phyloP scores from a whole-genome alignment of 2,113 vertebrate genomes.

The Lagopus leucura region DNA sequence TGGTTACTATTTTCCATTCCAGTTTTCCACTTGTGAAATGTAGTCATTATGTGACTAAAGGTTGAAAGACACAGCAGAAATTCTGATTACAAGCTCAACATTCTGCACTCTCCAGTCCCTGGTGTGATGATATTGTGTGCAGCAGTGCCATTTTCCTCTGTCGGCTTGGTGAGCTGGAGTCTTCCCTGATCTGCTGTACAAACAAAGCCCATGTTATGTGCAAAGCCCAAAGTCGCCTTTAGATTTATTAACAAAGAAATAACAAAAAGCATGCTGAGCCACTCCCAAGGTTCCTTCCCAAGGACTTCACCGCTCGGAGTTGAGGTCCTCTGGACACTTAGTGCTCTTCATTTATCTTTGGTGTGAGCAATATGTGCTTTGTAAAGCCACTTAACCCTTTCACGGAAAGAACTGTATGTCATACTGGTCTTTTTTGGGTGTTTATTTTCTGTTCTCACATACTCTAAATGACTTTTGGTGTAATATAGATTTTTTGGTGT shows the following conservation, averaged over 20 bases:
- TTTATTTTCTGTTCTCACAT: neutral
- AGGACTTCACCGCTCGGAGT: neutral
- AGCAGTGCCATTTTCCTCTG: constrained; percentile 5
- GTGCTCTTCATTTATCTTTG: neutral
- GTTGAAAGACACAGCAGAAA: constrained; percentile 16
- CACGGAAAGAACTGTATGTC: neutral
- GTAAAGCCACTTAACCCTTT: neutral
- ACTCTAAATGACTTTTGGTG: neutral
- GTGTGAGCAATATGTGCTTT: neutral
- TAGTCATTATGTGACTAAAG: neutral
- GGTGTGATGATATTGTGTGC: neutral
- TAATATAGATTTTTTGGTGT: too few relatives aligned
- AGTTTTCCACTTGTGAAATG: neutral
- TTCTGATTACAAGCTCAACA: constrained; percentile 13
- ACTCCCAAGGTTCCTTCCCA: constrained; percentile 7
- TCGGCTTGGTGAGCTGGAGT: neutral
- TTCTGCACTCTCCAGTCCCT: constrained; percentile 38
- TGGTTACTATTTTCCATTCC: neutral
- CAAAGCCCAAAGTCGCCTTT: neutral
- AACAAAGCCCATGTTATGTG: neutral
- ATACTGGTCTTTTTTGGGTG: too few relatives aligned
- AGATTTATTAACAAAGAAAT: constrained; percentile 40
- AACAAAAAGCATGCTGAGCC: neutral
- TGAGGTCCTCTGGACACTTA: neutral
- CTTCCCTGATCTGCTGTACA: neutral